These are phyloP conservation scores for Falco cherrug DNA, from an alignment of 2,797 vertebrate species.

Conservation along the genomic window DNA sequence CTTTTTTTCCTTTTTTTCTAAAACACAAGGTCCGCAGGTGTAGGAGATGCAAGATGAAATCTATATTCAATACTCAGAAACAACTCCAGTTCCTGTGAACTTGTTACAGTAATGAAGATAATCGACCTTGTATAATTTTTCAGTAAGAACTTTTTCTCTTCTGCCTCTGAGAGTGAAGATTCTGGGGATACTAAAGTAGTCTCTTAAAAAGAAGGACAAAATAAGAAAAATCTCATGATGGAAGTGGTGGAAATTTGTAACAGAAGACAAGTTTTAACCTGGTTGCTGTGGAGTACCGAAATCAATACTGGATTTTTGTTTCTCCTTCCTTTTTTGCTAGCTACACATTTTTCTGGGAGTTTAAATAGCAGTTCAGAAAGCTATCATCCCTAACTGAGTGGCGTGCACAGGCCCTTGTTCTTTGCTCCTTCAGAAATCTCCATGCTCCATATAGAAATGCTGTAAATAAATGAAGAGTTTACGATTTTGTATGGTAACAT, in stretches of 20 bases:
- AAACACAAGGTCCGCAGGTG: not conserved
- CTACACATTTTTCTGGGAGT: not conserved
- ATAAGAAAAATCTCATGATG: not conserved
- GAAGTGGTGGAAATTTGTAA: not conserved
- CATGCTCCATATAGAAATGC: not conserved
- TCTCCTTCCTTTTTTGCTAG: not conserved
- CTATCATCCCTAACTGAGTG: not conserved
- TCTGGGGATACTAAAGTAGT: not conserved
- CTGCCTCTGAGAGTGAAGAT: not conserved
- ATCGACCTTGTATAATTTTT: not conserved
- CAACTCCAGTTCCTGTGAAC: not conserved
- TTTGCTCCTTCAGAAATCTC: not conserved
- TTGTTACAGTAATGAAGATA: not conserved
- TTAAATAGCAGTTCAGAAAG: not conserved
- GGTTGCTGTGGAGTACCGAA: not conserved
- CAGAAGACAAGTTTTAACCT: not conserved
- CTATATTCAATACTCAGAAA: not conserved
- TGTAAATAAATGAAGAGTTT: not conserved
- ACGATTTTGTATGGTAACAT: not conserved
- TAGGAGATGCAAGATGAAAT: not conserved
- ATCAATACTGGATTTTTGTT: not conserved
- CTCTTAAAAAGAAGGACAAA: not conserved
- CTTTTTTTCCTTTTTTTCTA: not conserved
- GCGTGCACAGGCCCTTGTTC: not conserved
- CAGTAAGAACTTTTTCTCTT: not conserved